Evolutionary conservation across 1,140 invertebrate genomes (phyloP), one percentile per base, ranked within the genome.

Genomic region (Macrostomum lignano): DNA sequence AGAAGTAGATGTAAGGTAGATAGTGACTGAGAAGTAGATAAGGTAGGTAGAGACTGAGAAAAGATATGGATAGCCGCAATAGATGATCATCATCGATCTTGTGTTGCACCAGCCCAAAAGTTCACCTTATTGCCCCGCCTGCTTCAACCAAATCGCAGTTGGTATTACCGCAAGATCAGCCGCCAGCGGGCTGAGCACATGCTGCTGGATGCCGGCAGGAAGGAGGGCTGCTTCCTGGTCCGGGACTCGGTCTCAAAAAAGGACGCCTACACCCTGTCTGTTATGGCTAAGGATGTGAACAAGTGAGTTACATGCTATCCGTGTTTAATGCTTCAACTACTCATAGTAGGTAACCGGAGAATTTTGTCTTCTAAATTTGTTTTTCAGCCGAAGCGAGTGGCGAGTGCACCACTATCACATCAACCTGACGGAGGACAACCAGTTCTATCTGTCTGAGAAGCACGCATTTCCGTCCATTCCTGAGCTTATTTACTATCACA

Each of bases 211-310:
- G 76, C 82, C 52, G 74, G 77, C 46, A 76, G 78, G 54, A n/a
- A n/a, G n/a, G 79, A 88, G 62, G 81, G 81, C n/a, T 81, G 75
- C 53, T 91, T 86, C 57, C 73, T 88, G 21, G 77, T 91, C 26
- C 65, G 81, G 38, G 86, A 86, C 62, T 88, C 81, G 22, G 79
- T 75, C 10, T 82, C 75, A 28, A 79, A 77, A 60, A 74, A 75
- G 40, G 69, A 84, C 43, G 46, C 46, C 39, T 88, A 84, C 57
- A 86, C 81, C 10, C 63, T 91, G 28, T 82, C 78, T 10, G 61
- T 88, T 33, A 84, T 73, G 60, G 82, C 77, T 46, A 76, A 76
- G 74, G 72, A 51, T 40, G 35, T 37, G 44, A 46, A 42, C 29
- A 45, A 36, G 21, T 36, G 6, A 22, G 22, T 17, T n/a, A 3